Conservation (phyloP, 2,888 invertebrate genomes). For the Dermolepida albohirtum region DNA sequence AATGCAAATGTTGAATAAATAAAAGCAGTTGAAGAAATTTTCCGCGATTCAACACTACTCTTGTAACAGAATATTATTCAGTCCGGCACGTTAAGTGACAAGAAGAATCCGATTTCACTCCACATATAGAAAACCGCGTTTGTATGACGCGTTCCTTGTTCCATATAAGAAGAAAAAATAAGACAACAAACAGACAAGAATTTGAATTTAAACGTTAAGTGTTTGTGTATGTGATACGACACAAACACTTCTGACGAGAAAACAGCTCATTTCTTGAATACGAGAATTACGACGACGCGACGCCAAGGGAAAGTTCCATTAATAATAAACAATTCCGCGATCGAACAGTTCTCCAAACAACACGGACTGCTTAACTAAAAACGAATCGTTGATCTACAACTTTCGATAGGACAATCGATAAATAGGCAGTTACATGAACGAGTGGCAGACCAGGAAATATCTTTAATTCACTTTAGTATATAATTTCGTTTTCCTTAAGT, state of each 20-base stretch:
- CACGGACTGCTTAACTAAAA: conserved; percentile 6
- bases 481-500: background rate
- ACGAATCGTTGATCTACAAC: conserved; percentile 8
- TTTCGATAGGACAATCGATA: background rate
- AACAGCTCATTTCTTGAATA: background rate
- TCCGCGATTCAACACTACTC: no score
- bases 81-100: conserved; percentile 1
- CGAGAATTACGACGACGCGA: background rate
- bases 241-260: background rate
- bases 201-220: no score
- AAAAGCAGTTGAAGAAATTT: no score
- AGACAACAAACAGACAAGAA: background rate
- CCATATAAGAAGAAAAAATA: no score
- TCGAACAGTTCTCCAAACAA: background rate
- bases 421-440: background rate
- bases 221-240: no score
- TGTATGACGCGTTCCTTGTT: background rate
- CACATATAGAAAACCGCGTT: conserved; percentile 2
- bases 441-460: background rate
- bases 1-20: no score
- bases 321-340: conserved; percentile 8
- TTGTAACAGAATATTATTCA: no score
- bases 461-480: background rate
- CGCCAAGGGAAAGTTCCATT: conserved; percentile 1
- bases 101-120: conserved; percentile 18